Evolutionary conservation across 2,888 invertebrate species (phyloP).

Genomic region (Thereva nobilitata): DNA sequence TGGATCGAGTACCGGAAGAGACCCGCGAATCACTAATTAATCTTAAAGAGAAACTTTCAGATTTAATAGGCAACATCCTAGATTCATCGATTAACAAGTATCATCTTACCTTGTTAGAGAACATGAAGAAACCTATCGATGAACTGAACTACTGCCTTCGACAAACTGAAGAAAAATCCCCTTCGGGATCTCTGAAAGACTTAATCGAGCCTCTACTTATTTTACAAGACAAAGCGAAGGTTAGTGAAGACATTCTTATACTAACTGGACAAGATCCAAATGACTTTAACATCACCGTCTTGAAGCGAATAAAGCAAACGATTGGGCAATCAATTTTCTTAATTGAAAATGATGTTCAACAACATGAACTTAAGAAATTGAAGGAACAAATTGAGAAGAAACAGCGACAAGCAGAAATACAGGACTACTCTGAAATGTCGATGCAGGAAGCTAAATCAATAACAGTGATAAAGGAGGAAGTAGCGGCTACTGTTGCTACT

Average conservation of each 20-base stretch:
- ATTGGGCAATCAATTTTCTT: constrained; percentile 45
- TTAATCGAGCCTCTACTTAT: constrained; percentile 54
- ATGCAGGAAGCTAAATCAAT: constrained; percentile 51
- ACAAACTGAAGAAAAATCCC: constrained; percentile 56
- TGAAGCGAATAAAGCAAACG: constrained; percentile 50
- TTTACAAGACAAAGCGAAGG: constrained; percentile 53
- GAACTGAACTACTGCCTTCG: constrained; percentile 58
- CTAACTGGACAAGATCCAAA: constrained; percentile 48
- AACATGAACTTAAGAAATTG: constrained; percentile 52
- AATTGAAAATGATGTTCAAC: constrained; percentile 54
- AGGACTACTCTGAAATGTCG: constrained; percentile 49
- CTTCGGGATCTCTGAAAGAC: constrained; percentile 54
- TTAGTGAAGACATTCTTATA: constrained; percentile 51
- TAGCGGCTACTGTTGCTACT: constrained; percentile 44
- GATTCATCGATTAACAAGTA: constrained; percentile 56
- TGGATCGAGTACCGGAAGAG: constrained; percentile 48
- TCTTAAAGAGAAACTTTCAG: constrained; percentile 62
- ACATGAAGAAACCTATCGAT: constrained; percentile 61
- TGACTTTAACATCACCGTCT: constrained; percentile 48
- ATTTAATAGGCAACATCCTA: constrained; percentile 63
- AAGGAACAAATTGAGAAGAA: constrained; percentile 52
- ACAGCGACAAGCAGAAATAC: constrained; percentile 49
- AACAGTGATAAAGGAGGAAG: constrained; percentile 51
- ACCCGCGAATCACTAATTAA: constrained; percentile 51
- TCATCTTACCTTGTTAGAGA: constrained; percentile 59